Percentiles rank a stretch among this genome's conserved stretches.
phyloP scores from a whole-genome alignment of 2,113 vertebrate species.

The Morone chrysops region DNA sequence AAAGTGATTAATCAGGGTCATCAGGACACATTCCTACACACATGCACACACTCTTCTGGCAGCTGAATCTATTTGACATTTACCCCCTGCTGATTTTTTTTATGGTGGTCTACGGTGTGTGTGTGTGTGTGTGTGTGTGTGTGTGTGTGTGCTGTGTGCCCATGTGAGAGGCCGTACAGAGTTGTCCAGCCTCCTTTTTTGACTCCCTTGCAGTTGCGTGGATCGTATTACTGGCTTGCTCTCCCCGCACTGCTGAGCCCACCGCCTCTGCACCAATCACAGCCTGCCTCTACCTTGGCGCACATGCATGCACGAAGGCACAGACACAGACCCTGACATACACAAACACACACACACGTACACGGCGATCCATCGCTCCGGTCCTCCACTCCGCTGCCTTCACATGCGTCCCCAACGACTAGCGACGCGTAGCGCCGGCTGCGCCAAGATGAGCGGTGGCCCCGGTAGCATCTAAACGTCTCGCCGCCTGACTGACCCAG shows the following conservation, averaged over 20 bases:
- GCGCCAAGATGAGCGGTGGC: constrained; percentile 73
- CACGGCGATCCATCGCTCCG: constrained; percentile 43
- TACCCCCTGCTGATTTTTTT: constrained; percentile 22
- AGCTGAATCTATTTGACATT: constrained; percentile 53
- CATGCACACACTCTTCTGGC: constrained; percentile 17
- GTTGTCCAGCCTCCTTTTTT: constrained; percentile 55
- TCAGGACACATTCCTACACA: constrained; percentile 29
- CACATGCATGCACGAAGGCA: constrained; percentile 50
- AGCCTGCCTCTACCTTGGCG: constrained; percentile 41
- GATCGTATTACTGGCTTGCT: constrained; percentile 74
- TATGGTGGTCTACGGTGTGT: constrained; percentile 36
- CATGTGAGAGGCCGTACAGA: constrained; percentile 65
- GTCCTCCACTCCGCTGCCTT: constrained; percentile 51
- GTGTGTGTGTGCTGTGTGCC: background rate
- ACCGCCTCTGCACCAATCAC: constrained; percentile 75
- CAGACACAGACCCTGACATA: constrained; percentile 8
- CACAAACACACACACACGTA: background rate
- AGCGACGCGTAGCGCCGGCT: constrained; percentile 56
- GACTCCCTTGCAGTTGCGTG: constrained; percentile 58
- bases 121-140: constrained; percentile 11
- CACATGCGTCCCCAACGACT: constrained; percentile 63
- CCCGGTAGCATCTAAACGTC: constrained; percentile 58
- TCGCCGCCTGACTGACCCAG: constrained; percentile 56
- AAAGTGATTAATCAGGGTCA: constrained; percentile 31
- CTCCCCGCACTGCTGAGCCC: constrained; percentile 73